Conservation (phyloP, 1,140 invertebrate species). For the Cephus cinctus region DNA sequence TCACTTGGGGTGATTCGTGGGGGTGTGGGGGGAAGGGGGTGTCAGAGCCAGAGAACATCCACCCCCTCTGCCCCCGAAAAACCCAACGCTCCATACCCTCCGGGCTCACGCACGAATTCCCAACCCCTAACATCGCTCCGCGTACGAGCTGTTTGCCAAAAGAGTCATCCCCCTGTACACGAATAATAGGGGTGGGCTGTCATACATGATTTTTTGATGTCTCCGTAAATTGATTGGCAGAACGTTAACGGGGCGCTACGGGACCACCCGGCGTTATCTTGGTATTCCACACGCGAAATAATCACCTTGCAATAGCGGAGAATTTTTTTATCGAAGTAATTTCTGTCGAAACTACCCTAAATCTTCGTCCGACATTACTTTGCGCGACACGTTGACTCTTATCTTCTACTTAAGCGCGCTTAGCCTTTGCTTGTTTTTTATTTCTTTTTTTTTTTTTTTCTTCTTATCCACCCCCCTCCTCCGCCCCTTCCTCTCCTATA, state of each 20-base stretch:
- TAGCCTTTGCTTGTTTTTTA: not conserved
- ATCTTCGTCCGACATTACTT: too few relatives aligned
- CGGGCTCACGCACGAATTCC: not conserved
- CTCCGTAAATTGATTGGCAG: not conserved
- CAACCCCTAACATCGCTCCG: too few relatives aligned
- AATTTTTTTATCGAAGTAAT: too few relatives aligned
- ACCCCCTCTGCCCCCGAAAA: too few relatives aligned
- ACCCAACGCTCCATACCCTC: not conserved
- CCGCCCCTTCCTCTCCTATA: not conserved
- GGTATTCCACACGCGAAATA: too few relatives aligned
- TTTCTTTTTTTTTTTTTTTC: not conserved
- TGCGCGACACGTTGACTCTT: not conserved
- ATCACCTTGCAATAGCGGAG: too few relatives aligned
- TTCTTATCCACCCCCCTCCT: not conserved
- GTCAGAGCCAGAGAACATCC: too few relatives aligned
- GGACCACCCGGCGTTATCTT: too few relatives aligned
- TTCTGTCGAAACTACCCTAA: too few relatives aligned
- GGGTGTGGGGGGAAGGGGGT: not conserved
- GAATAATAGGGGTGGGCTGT: not conserved
- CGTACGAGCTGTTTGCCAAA: constrained; percentile 5
- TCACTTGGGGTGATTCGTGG: not conserved
- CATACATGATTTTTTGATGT: not conserved
- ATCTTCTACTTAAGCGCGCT: not conserved
- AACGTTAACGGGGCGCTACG: too few relatives aligned
- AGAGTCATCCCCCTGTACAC: constrained; percentile 6